Conservation (phyloP, 1,140 invertebrate genomes). For the Heliothis virescens region DNA sequence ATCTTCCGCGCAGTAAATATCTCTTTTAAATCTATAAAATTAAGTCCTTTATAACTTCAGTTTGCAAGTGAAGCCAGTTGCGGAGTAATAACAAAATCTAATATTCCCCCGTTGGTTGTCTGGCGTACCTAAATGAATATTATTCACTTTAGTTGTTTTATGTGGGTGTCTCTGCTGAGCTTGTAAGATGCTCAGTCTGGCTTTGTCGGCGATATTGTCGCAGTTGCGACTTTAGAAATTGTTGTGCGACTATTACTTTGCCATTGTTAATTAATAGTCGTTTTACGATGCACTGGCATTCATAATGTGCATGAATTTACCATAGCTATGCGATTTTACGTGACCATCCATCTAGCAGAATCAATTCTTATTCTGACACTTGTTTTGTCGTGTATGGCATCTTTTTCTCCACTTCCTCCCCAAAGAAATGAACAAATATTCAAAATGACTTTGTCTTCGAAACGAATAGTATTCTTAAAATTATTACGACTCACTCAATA, state of each 20-base stretch:
- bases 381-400: background rate
- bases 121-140: constrained; percentile 39
- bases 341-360: too few species aligned
- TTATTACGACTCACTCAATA: constrained; percentile 43
- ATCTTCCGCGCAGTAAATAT: constrained; percentile 5
- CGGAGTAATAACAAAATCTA: constrained; percentile 54
- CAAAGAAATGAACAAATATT: constrained; percentile 12
- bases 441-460: constrained; percentile 6
- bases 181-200: constrained; percentile 19
- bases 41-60: constrained; percentile 16
- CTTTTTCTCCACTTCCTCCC: background rate
- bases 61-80: constrained; percentile 18
- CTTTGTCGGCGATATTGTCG: constrained; percentile 14
- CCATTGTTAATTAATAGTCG: background rate
- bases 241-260: constrained; percentile 4
- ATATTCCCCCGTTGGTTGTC: constrained; percentile 49
- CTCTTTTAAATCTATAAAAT: constrained; percentile 13
- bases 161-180: constrained; percentile 10
- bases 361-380: background rate
- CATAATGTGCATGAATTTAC: background rate
- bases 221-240: constrained; percentile 3
- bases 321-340: background rate
- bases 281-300: background rate
- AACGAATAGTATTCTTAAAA: constrained; percentile 26
- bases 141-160: constrained; percentile 30